These are phyloP conservation scores for Ovis aries DNA, from an alignment of 2,113 vertebrate genomes.

Conservation along the genomic window ARS-UI_Ramb_v3.0 NC_056060.1:48097001-48097500, in stretches of 20 bases:
- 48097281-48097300: not conserved
- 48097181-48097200: not conserved
- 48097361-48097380: not conserved
- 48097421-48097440: not conserved
- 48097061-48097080: not conserved
- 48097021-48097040: not conserved
- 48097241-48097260: not conserved
- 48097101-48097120: not conserved
- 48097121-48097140: not conserved
- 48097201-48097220: not conserved
- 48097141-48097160: not conserved
- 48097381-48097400: not conserved
- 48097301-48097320: not conserved
- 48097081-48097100: not conserved
- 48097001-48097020: not conserved
- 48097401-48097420: not conserved
- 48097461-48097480: not conserved
- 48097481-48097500: not conserved
- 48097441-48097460: not conserved
- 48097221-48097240: not conserved
- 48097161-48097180: not conserved
- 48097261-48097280: not conserved
- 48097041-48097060: not conserved
- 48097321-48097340: not conserved
- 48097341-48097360: not conserved